Base-by-base conservation (phyloP, 2,113 vertebrate genomes). In the Siniperca chuatsi region DNA sequence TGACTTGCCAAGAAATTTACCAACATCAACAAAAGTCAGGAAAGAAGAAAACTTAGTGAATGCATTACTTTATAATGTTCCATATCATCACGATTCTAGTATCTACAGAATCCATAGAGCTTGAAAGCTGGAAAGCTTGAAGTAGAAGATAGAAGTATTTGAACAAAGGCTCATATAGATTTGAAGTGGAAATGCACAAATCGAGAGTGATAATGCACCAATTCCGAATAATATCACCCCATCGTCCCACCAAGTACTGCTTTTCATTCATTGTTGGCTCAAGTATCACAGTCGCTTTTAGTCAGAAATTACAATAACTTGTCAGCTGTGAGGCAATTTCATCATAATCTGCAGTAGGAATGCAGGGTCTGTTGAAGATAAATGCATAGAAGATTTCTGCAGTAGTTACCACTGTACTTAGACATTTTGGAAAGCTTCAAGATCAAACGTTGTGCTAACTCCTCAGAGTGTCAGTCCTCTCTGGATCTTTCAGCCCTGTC, bases 381-480 rank as follows among this genome's bases (percentile, higher is more conserved):
- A 88, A 86, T 67, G 15, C 65, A 37, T 33, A 1, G 18, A 73
- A 40, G 25, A 54, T 79, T 69, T 44, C 21, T 83, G 72, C 70
- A 80, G 33, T 48, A 71, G 67, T 77, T 75, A 74, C 18, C 65
- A 54, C 65, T 15, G 69, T 40, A 70, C 48, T 57, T 20, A 25
- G 65, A 83, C 69, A 82, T 80, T 90, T 83, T 84, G 62, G 60
- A 87, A 78, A 88, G 77, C 29, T 37, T 52, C 11, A 40, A 84
- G 88, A 91, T 93, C 85, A 91, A 90, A 89, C 85, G 10, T 0
- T 6, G 54, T 9, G 40, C 87, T 69, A 57, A 75, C 80, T 84
- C 76, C 73, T 79, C 81, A 68, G 33, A 79, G 67, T 83, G 90
- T 87, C 85, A 79, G 86, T 69, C 75, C 52, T 79, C 78, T 75